phyloP scores from a whole-genome alignment of 2,113 vertebrate species.

The Ptychochromis oligacanthus region DNA sequence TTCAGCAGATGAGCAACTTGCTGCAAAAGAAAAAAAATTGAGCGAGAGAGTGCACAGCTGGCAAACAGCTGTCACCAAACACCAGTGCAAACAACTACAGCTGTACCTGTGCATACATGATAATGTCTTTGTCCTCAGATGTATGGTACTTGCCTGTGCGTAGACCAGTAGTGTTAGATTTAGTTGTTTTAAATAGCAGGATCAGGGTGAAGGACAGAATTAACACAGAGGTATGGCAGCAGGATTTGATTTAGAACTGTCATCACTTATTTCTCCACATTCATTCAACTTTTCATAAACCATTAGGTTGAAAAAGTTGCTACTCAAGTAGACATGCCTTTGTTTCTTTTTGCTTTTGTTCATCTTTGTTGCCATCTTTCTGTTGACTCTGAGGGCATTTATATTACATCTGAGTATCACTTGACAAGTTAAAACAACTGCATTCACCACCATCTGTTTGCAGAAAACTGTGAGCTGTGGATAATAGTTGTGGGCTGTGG shows the following conservation, averaged over 20 bases:
- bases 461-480: background rate
- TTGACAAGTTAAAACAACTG: background rate
- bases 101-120: background rate
- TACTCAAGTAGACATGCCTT: background rate
- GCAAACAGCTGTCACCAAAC: conserved; percentile 21
- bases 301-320: background rate
- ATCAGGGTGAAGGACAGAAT: background rate
- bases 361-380: background rate
- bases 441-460: background rate
- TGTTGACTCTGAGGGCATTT: background rate
- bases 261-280: background rate
- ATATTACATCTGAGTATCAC: background rate
- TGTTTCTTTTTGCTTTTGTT: background rate
- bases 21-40: background rate
- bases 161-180: background rate
- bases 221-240: background rate
- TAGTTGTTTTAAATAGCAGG: background rate
- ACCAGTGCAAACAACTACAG: background rate
- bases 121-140: background rate
- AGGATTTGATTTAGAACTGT: conserved; percentile 1
- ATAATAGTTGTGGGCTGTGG: background rate
- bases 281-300: background rate
- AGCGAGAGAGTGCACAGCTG: background rate
- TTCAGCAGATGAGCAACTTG: conserved; percentile 3
- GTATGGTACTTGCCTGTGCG: background rate